Evolutionary conservation across 2,113 vertebrate species (phyloP).

Genomic region (Lampris megalopsis): DNA sequence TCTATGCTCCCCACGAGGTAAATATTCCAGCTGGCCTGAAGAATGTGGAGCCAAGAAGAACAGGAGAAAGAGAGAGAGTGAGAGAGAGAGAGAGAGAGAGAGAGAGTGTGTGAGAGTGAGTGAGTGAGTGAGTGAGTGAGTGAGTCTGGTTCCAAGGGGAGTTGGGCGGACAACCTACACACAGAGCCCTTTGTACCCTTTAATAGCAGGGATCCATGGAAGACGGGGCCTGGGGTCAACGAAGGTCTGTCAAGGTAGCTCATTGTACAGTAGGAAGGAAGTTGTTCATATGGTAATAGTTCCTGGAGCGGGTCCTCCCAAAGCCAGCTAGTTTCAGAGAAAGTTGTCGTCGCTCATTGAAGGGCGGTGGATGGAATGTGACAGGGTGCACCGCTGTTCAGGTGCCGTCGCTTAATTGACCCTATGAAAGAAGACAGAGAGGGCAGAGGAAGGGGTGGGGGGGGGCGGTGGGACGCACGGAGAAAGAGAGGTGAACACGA

Average conservation of each 20-base stretch:
- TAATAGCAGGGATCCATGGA: slow-evolving; percentile 66
- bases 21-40: slow-evolving; percentile 62
- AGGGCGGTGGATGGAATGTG: slow-evolving; percentile 76
- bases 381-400: slow-evolving; percentile 60
- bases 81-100: background rate
- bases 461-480: background rate
- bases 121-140: background rate
- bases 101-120: background rate
- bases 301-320: slow-evolving; percentile 71
- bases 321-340: slow-evolving; percentile 76
- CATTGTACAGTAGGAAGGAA: slow-evolving; percentile 72
- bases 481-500: background rate
- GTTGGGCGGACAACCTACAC: slow-evolving; percentile 50
- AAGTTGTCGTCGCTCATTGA: slow-evolving; percentile 76
- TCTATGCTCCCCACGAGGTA: slow-evolving; percentile 56
- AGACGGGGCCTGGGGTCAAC: slow-evolving; percentile 66
- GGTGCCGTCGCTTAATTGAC: slow-evolving; percentile 78
- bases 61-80: background rate
- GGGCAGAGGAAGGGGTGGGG: background rate
- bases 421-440: slow-evolving; percentile 53
- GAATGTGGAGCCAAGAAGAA: slow-evolving; percentile 43
- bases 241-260: slow-evolving; percentile 72
- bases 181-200: slow-evolving; percentile 74
- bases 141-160: slow-evolving; percentile 35
- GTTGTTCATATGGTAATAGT: slow-evolving; percentile 80